A percentile compares a stretch with the other conserved stretches of the same genome.
These are phyloP conservation scores for Pollenia griseotomentosa DNA, from an alignment of 2,888 invertebrate species.

Conservation along the genomic window DNA sequence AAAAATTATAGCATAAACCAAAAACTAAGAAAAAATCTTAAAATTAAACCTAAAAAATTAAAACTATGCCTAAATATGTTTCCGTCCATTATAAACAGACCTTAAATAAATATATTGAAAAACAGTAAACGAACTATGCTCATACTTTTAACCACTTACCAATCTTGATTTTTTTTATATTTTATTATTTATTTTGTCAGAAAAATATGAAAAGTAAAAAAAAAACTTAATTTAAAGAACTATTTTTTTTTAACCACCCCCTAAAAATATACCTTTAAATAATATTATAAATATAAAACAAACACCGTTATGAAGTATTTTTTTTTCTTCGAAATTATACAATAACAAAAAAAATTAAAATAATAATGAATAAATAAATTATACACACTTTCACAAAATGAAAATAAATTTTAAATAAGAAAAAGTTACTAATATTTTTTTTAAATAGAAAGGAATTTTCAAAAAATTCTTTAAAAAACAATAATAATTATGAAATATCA, in stretches of 20 bases:
- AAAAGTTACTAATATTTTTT: constrained; percentile 72
- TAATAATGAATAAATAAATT: constrained; percentile 36
- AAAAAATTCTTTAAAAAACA: constrained; percentile 69
- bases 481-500: constrained; percentile 66
- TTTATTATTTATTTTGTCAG: constrained; percentile 4
- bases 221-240: neutral
- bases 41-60: constrained; percentile 44
- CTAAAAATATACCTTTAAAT: constrained; percentile 46
- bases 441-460: constrained; percentile 66
- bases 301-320: constrained; percentile 58
- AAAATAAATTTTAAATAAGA: constrained; percentile 16
- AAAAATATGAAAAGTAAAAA: constrained; percentile 7
- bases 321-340: constrained; percentile 59
- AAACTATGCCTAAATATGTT: constrained; percentile 82
- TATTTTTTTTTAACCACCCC: neutral
- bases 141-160: constrained; percentile 30
- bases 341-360: constrained; percentile 51
- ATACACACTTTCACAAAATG: constrained; percentile 60
- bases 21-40: constrained; percentile 35
- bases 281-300: constrained; percentile 2
- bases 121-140: constrained; percentile 54
- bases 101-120: constrained; percentile 82
- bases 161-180: constrained; percentile 9
- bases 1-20: neutral
- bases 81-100: constrained; percentile 84